phyloP scores from a whole-genome alignment of 2,888 invertebrate genomes.

The Dasypolia templi region DNA sequence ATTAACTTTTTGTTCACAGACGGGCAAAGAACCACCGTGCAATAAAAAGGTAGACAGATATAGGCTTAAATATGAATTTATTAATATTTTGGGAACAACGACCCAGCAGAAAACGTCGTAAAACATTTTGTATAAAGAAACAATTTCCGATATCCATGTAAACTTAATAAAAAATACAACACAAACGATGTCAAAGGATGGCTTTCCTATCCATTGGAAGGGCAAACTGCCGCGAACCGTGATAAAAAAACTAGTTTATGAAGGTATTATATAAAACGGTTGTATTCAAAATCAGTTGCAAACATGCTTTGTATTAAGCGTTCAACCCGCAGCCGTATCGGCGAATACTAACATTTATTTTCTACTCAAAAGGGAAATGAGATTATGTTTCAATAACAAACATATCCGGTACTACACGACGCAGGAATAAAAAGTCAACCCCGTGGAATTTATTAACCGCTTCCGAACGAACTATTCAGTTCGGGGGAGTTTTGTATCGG shows the following conservation, averaged over 20 bases:
- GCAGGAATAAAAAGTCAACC: constrained; percentile 76
- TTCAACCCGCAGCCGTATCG: constrained; percentile 68
- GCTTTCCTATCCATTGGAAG: constrained; percentile 50
- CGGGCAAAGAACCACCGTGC: background rate
- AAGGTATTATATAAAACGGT: constrained; percentile 61
- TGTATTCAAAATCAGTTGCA: constrained; percentile 69
- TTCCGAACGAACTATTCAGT: constrained; percentile 66
- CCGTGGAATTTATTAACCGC: constrained; percentile 70
- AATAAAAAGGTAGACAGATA: background rate
- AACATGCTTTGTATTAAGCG: constrained; percentile 68
- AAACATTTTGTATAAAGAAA: constrained; percentile 34
- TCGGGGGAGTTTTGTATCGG: constrained; percentile 49
- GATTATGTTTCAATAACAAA: constrained; percentile 85
- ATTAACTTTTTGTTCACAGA: background rate
- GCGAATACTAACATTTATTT: constrained; percentile 80
- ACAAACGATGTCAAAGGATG: constrained; percentile 41
- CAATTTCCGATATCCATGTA: constrained; percentile 39
- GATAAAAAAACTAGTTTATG: constrained; percentile 65
- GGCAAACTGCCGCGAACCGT: constrained; percentile 52
- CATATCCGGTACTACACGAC: constrained; percentile 75
- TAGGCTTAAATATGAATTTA: background rate
- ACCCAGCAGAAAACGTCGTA: constrained; percentile 16
- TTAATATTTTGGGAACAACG: background rate
- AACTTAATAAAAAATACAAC: constrained; percentile 46
- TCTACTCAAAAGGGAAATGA: constrained; percentile 79